Evolutionary conservation across 2,113 vertebrate genomes (phyloP).

Genomic region (Esox niger): DNA sequence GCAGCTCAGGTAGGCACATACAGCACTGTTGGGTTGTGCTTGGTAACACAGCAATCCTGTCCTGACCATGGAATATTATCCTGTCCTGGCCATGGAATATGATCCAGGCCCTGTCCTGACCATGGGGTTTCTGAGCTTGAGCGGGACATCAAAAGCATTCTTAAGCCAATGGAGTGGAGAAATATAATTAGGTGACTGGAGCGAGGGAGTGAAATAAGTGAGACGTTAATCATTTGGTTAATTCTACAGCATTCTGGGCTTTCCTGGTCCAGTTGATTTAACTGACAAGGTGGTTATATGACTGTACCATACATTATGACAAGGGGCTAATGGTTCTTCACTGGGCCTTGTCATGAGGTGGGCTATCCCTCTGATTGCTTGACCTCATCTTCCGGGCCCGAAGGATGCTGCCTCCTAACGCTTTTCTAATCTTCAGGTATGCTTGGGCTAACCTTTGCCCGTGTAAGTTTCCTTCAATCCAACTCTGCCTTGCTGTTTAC

Average conservation of each 20-base stretch:
- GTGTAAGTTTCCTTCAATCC: too few relatives aligned
- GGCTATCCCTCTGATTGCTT: too few relatives aligned
- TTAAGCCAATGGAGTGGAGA: conserved; percentile 44
- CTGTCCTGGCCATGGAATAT: too few relatives aligned
- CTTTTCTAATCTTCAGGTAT: too few relatives aligned
- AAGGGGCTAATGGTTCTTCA: too few relatives aligned
- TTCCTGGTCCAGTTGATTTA: not conserved
- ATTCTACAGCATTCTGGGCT: conserved; percentile 8
- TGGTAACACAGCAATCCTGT: not conserved
- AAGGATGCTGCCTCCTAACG: too few relatives aligned
- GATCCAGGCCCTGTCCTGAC: too few relatives aligned
- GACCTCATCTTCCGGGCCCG: too few relatives aligned
- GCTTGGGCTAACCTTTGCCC: too few relatives aligned
- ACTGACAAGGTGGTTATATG: not conserved
- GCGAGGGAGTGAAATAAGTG: conserved; percentile 14
- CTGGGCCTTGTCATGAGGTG: too few relatives aligned
- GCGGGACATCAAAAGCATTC: conserved; percentile 31
- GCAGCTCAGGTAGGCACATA: conserved; percentile 85
- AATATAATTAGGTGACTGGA: conserved; percentile 25
- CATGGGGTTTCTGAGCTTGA: conserved; percentile 3
- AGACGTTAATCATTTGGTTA: conserved; percentile 8
- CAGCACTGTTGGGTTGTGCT: not conserved
- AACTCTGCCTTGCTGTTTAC: not conserved
- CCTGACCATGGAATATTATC: too few relatives aligned
- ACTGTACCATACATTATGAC: not conserved